Percentiles rank a stretch among this genome's conserved stretches.
Conservation (phyloP, 1,140 invertebrate species). For the Pseudomyrmex flavicornis region DNA sequence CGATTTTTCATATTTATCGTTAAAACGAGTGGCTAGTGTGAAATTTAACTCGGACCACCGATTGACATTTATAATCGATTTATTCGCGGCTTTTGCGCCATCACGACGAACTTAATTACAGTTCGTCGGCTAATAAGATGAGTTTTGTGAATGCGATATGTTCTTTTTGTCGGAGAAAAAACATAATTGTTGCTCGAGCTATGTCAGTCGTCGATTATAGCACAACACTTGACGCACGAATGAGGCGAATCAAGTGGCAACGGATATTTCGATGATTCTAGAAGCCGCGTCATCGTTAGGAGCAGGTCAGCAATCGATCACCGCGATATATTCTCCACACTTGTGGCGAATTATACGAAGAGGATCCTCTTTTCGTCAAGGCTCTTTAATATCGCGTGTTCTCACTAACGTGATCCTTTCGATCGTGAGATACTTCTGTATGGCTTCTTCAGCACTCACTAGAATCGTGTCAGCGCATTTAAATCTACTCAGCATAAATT, state of each 20-base stretch:
- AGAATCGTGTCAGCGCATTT: constrained; percentile 6
- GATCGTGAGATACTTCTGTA: neutral
- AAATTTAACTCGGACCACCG: neutral
- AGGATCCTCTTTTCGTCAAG: constrained; percentile 43
- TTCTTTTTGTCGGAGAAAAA: constrained; percentile 60
- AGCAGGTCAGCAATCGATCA: constrained; percentile 50
- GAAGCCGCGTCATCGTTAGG: constrained; percentile 53
- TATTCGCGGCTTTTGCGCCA: constrained; percentile 37
- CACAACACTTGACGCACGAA: constrained; percentile 29
- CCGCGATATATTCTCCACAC: too few species aligned
- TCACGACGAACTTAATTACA: neutral
- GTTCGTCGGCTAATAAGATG: constrained; percentile 17
- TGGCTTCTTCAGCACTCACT: neutral
- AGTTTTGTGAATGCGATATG: constrained; percentile 33
- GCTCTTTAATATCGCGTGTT: constrained; percentile 1
- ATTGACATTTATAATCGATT: constrained; percentile 56
- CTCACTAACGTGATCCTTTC: neutral
- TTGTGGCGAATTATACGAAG: neutral
- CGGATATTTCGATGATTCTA: constrained; percentile 55
- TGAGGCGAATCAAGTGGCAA: constrained; percentile 30
- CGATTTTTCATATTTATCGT: constrained; percentile 47
- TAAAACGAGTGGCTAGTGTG: neutral
- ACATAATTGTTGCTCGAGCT: constrained; percentile 41
- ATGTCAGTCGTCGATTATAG: constrained; percentile 40
- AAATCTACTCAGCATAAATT: constrained; percentile 27